Evolutionary conservation across 2,888 invertebrate genomes (phyloP).

Genomic region (Endotricha flammealis): DNA sequence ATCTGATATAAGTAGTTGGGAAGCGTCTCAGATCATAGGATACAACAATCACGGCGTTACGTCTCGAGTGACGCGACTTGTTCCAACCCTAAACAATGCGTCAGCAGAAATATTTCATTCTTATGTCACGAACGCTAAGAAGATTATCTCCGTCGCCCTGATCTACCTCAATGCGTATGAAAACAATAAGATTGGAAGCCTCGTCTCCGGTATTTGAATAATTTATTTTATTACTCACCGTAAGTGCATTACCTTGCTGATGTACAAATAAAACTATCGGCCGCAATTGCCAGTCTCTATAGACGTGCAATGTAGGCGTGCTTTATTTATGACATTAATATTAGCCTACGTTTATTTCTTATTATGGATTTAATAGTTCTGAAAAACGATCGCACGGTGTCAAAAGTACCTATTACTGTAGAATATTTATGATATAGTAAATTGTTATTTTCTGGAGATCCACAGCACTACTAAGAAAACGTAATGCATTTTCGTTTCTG

Average conservation of each 20-base stretch:
- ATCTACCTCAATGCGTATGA: conserved; percentile 48
- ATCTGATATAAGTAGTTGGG: conserved; percentile 5
- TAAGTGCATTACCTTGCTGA: conserved; percentile 17
- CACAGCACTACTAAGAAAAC: neutral
- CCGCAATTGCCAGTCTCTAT: conserved; percentile 28
- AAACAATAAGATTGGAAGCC: conserved; percentile 45
- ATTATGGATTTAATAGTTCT: conserved; percentile 39
- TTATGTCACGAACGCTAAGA: conserved; percentile 54
- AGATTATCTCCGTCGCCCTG: conserved; percentile 51
- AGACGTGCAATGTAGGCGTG: conserved; percentile 33
- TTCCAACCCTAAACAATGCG: conserved; percentile 55
- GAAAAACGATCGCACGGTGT: conserved; percentile 30
- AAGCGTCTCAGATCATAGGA: conserved; percentile 11
- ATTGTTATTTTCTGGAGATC: conserved; percentile 6
- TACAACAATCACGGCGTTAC: conserved; percentile 28
- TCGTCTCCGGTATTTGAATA: conserved; percentile 25
- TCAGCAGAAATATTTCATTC: conserved; percentile 57
- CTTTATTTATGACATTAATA: conserved; percentile 39
- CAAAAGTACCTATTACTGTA: conserved; percentile 39
- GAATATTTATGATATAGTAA: conserved; percentile 26
- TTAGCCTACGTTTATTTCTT: conserved; percentile 42
- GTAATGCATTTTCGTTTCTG: too few species aligned
- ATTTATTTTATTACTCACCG: conserved; percentile 18
- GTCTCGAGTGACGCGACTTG: conserved; percentile 27
- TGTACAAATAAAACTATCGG: conserved; percentile 15